A percentile compares a stretch with the other conserved stretches of the same genome.
These are phyloP conservation scores for Coecobrya sp. DNA, from an alignment of 2,888 invertebrate species.

Conservation along the genomic window DNA sequence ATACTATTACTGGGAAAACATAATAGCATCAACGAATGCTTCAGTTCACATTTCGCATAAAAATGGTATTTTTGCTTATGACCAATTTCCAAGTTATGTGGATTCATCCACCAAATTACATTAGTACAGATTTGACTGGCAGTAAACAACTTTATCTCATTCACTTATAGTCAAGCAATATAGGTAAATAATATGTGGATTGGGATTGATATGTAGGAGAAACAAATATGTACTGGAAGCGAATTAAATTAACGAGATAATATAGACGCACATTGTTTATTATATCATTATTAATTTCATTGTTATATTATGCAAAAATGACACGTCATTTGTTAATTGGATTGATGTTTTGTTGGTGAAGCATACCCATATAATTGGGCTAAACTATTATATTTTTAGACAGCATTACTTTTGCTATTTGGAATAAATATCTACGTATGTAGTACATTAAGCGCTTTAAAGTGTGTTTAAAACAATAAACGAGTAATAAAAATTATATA, in stretches of 20 bases:
- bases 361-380: too few relatives aligned
- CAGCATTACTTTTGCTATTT: too few relatives aligned
- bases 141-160: not conserved
- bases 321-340: slow-evolving; percentile 49
- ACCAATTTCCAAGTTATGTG: slow-evolving; percentile 25
- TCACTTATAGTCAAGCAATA: not conserved
- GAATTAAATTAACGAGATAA: slow-evolving; percentile 29
- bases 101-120: slow-evolving; percentile 29
- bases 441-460: too few relatives aligned
- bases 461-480: too few relatives aligned
- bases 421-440: too few relatives aligned
- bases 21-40: not conserved
- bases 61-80: too few relatives aligned
- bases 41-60: not conserved
- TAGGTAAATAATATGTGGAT: too few relatives aligned
- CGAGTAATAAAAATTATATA: too few relatives aligned
- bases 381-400: too few relatives aligned
- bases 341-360: slow-evolving; percentile 64
- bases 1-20: too few relatives aligned
- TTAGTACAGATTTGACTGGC: not conserved
- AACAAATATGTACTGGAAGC: too few relatives aligned
- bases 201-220: too few relatives aligned
- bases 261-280: slow-evolving; percentile 3
- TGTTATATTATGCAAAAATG: slow-evolving; percentile 46
- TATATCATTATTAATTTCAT: slow-evolving; percentile 3